phyloP scores from a whole-genome alignment of 2,797 vertebrate species.

The Phataginus tricuspis region DNA sequence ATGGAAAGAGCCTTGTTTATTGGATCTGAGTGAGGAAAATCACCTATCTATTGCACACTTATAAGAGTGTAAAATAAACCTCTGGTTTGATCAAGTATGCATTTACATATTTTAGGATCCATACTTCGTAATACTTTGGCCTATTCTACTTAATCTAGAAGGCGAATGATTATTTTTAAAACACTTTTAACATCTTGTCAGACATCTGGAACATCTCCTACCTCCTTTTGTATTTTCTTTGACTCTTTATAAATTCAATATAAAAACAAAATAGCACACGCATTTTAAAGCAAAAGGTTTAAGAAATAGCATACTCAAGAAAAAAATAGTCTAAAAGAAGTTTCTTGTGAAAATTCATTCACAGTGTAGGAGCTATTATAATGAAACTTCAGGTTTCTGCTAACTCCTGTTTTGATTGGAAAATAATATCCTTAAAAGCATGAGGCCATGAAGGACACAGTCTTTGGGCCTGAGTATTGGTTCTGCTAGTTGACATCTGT shows the following conservation, averaged over 20 bases:
- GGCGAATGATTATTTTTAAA: neutral
- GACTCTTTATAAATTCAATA: neutral
- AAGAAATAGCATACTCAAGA: neutral
- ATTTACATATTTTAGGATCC: neutral
- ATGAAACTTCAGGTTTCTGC: neutral
- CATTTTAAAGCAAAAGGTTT: constrained; percentile 31
- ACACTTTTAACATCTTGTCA: neutral
- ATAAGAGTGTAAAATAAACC: constrained; percentile 27
- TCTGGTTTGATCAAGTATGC: neutral
- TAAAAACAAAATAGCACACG: neutral
- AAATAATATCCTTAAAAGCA: neutral
- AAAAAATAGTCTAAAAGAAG: neutral
- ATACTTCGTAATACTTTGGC: neutral
- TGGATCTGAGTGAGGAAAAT: neutral
- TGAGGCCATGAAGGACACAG: neutral
- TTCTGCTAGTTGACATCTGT: neutral
- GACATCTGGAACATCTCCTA: neutral
- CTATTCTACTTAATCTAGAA: neutral
- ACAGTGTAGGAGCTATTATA: neutral
- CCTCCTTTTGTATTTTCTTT: neutral
- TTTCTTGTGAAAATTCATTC: neutral
- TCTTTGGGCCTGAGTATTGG: neutral
- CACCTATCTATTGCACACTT: neutral
- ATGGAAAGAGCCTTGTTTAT: neutral
- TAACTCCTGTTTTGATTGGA: neutral